Evolutionary conservation across 2,797 vertebrate genomes (phyloP).

Genomic region (Scolopax bukidnonensis): DNA sequence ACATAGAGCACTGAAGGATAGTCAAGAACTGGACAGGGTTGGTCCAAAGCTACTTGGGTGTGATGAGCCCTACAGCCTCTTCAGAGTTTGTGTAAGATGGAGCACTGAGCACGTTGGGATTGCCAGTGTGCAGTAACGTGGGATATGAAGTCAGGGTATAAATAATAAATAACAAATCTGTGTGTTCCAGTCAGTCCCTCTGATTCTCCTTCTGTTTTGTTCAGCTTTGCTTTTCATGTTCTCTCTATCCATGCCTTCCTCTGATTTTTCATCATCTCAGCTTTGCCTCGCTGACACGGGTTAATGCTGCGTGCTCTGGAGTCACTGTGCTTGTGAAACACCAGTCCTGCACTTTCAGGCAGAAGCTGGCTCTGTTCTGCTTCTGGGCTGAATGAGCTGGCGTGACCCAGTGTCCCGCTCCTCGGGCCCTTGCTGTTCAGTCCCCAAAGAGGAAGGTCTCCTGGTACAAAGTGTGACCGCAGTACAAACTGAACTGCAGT

Average conservation of each 20-base stretch:
- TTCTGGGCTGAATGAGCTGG: background rate
- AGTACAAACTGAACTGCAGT: background rate
- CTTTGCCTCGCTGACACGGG: background rate
- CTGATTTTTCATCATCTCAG: background rate
- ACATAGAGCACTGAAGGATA: background rate
- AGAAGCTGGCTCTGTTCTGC: background rate
- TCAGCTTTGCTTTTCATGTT: constrained; percentile 11
- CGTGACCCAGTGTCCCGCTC: background rate
- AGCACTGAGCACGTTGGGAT: background rate
- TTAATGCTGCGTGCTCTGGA: background rate
- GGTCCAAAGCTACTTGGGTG: background rate
- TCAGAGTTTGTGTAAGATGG: background rate
- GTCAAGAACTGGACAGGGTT: background rate
- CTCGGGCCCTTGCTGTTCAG: background rate
- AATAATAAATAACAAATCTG: constrained; percentile 64
- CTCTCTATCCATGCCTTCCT: background rate
- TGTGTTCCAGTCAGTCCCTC: constrained; percentile 41
- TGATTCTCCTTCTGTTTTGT: constrained; percentile 42
- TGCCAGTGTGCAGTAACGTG: background rate
- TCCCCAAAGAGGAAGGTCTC: background rate
- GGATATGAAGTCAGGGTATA: constrained; percentile 46
- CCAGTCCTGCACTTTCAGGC: background rate
- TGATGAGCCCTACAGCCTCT: background rate
- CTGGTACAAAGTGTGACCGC: background rate
- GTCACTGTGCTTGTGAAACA: background rate